A percentile compares a stretch with the other conserved stretches of the same genome.
Evolutionary conservation across 2,888 invertebrate species (phyloP).

Genomic region (Eudemis profundana): DNA sequence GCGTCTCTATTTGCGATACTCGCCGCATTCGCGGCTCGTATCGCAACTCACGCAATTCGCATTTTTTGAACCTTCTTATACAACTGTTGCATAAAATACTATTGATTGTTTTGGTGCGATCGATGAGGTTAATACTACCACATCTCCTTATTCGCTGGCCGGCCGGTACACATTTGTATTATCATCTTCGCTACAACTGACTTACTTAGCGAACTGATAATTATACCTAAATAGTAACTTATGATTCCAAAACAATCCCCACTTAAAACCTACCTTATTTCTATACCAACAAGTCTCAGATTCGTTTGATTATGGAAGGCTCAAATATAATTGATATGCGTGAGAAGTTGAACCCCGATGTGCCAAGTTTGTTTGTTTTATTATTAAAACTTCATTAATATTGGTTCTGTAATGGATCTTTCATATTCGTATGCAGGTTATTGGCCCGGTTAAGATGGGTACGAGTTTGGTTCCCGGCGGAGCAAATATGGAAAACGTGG

Average conservation of each 20-base stretch:
- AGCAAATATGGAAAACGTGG: slow-evolving; percentile 17
- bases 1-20: too few relatives aligned
- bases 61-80: too few relatives aligned
- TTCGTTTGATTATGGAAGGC: slow-evolving; percentile 37
- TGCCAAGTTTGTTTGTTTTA: slow-evolving; percentile 51
- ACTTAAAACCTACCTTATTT: slow-evolving; percentile 34
- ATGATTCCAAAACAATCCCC: slow-evolving; percentile 17
- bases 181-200: slow-evolving; percentile 61
- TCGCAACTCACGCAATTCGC: too few relatives aligned
- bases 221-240: slow-evolving; percentile 54
- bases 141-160: slow-evolving; percentile 14
- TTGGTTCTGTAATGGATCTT: slow-evolving; percentile 49
- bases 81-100: too few relatives aligned
- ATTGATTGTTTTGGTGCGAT: too few relatives aligned
- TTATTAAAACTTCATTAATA: slow-evolving; percentile 55
- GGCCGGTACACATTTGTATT: slow-evolving; percentile 55
- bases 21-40: too few relatives aligned
- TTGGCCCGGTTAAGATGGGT: slow-evolving; percentile 19
- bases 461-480: slow-evolving; percentile 5
- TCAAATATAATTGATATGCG: slow-evolving; percentile 48
- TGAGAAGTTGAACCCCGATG: slow-evolving; percentile 55
- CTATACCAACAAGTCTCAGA: not conserved
- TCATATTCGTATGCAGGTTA: slow-evolving; percentile 12
- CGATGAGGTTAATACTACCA: not conserved
- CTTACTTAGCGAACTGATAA: slow-evolving; percentile 65